Conservation (phyloP, 2,888 invertebrate species). For the Clostera curtula region DNA sequence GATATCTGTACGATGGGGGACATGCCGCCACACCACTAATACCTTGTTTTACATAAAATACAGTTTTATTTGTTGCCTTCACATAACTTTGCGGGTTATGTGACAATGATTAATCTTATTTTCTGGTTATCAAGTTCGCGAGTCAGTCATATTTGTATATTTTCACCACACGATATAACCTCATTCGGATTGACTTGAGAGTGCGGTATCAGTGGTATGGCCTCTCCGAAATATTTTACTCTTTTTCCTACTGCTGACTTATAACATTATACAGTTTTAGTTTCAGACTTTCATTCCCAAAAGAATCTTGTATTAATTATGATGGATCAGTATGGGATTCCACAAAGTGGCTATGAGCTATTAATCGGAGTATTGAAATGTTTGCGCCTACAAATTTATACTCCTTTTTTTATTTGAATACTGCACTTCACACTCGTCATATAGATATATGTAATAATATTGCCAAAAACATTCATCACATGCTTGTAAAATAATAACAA, state of each 20-base stretch:
- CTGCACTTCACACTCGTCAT: too few relatives aligned
- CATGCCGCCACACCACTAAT: conserved; percentile 39
- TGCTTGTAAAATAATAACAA: too few relatives aligned
- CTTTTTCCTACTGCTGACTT: not conserved
- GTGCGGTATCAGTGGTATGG: conserved; percentile 8
- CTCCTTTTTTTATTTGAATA: too few relatives aligned
- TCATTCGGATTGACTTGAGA: conserved; percentile 7
- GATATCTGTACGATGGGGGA: conserved; percentile 22
- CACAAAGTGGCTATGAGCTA: too few relatives aligned
- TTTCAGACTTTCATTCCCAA: too few relatives aligned
- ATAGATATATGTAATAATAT: too few relatives aligned
- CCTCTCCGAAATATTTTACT: not conserved
- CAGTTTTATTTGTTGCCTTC: conserved; percentile 2
- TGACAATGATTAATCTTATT: not conserved
- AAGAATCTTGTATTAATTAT: too few relatives aligned
- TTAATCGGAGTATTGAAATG: too few relatives aligned
- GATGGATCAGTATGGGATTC: too few relatives aligned
- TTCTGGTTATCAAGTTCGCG: not conserved
- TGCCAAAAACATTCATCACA: too few relatives aligned
- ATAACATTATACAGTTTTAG: too few relatives aligned
- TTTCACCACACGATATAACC: conserved; percentile 23
- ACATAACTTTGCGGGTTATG: not conserved
- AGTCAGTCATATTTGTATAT: conserved; percentile 8
- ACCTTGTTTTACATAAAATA: conserved; percentile 19
- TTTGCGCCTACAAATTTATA: too few relatives aligned